These are phyloP conservation scores for Perdita meconis DNA, from an alignment of 2,888 invertebrate species.

Conservation along the genomic window DNA sequence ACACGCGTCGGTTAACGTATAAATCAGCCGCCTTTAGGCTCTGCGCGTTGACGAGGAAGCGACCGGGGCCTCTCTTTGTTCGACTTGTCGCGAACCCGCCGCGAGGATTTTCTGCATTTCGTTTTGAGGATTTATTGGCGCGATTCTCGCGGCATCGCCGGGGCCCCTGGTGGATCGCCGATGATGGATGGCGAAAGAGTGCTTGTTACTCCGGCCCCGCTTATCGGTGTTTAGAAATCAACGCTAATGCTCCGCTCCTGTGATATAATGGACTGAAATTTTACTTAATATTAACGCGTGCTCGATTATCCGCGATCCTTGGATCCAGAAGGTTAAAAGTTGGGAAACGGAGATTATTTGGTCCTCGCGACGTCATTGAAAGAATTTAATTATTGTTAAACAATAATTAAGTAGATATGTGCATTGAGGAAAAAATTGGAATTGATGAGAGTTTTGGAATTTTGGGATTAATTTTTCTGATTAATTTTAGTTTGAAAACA, in stretches of 20 bases:
- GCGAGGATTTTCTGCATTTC: conserved; percentile 33
- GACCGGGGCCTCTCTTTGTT: conserved; percentile 42
- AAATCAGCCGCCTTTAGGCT: conserved; percentile 57
- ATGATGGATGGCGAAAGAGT: conserved; percentile 34
- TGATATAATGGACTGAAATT: background rate
- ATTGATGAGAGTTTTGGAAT: no score
- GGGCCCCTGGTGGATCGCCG: conserved; percentile 4
- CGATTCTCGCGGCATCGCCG: conserved; percentile 23
- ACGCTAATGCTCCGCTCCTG: background rate
- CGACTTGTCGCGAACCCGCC: conserved; percentile 32
- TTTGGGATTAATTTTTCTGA: no score
- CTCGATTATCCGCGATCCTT: background rate
- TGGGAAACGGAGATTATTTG: no score
- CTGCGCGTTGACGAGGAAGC: conserved; percentile 29
- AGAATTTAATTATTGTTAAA: no score
- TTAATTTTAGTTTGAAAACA: no score
- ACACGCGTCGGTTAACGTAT: conserved; percentile 48
- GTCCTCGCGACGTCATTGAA: no score
- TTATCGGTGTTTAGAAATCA: conserved; percentile 12
- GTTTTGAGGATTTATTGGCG: conserved; percentile 49
- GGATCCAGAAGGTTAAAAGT: background rate
- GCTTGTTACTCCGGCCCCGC: conserved; percentile 17
- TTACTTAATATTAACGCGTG: background rate
- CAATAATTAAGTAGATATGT: no score
- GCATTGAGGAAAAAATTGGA: no score